Percentiles rank a stretch among this genome's conserved stretches.
These are phyloP conservation scores for Tuta absoluta DNA, from an alignment of 2,888 invertebrate genomes.

Conservation along the genomic window DNA sequence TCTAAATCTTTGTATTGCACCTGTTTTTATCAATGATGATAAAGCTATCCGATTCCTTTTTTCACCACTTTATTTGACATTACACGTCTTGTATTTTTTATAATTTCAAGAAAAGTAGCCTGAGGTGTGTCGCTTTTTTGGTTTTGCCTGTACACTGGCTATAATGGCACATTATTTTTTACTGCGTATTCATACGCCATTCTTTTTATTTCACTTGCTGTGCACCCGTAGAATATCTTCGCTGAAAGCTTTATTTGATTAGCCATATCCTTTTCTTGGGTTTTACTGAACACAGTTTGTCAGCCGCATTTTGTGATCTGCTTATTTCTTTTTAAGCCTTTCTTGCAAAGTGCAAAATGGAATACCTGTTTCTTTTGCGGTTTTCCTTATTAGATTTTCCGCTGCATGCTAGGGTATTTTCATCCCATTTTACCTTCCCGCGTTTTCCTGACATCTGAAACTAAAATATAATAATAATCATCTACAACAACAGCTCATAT, in stretches of 20 bases:
- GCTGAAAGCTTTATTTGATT: constrained; percentile 39
- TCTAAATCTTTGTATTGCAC: no score
- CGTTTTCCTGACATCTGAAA: neutral
- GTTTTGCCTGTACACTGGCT: no score
- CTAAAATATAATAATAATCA: neutral
- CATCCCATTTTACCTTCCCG: constrained; percentile 1
- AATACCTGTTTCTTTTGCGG: neutral
- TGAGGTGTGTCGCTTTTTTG: no score
- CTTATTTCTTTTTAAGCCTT: neutral
- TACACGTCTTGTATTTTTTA: no score
- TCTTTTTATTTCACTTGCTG: constrained; percentile 38
- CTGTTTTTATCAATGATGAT: no score
- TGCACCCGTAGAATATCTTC: constrained; percentile 41
- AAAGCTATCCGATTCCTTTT: no score
- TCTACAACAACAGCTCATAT: neutral
- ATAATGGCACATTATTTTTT: constrained; percentile 29
- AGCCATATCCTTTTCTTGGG: constrained; percentile 36
- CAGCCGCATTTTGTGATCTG: no score
- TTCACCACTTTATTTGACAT: no score
- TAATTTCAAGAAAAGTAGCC: no score
- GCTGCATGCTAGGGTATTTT: neutral
- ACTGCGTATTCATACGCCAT: constrained; percentile 38
- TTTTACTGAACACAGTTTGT: neutral
- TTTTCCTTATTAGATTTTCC: neutral
- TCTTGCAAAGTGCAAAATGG: constrained; percentile 1